phyloP scores from a whole-genome alignment of 2,888 invertebrate genomes.

The Mimas tiliae region DNA sequence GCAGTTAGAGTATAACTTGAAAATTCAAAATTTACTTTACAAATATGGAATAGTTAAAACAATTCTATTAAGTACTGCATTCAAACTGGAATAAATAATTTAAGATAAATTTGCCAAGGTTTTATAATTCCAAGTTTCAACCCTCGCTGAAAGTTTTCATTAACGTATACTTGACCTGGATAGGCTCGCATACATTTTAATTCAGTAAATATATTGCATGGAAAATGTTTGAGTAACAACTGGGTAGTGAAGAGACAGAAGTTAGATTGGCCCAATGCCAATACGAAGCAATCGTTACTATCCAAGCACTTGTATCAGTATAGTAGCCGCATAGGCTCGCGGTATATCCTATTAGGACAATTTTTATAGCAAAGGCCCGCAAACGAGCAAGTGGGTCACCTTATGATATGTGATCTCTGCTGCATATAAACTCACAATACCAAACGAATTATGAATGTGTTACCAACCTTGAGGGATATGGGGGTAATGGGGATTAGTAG shows the following conservation, averaged over 20 bases:
- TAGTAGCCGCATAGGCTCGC: neutral
- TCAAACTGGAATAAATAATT: neutral
- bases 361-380: neutral
- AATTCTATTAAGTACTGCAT: neutral
- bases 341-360: neutral
- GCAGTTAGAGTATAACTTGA: no score
- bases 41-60: neutral
- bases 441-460: no score
- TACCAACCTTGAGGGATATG: no score
- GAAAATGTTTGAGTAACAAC: neutral
- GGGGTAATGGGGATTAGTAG: no score
- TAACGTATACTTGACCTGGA: constrained; percentile 19
- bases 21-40: neutral
- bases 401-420: no score
- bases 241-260: constrained; percentile 47
- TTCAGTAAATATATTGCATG: neutral
- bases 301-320: constrained; percentile 49
- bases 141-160: constrained; percentile 13
- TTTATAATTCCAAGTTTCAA: neutral
- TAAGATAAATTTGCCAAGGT: neutral
- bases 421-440: no score
- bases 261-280: constrained; percentile 62
- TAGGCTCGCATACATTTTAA: constrained; percentile 13
- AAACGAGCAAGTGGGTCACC: no score
- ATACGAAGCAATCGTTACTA: constrained; percentile 54